Evolutionary conservation across 1,140 invertebrate species (phyloP).

Genomic region (Eubasilissa regina): DNA sequence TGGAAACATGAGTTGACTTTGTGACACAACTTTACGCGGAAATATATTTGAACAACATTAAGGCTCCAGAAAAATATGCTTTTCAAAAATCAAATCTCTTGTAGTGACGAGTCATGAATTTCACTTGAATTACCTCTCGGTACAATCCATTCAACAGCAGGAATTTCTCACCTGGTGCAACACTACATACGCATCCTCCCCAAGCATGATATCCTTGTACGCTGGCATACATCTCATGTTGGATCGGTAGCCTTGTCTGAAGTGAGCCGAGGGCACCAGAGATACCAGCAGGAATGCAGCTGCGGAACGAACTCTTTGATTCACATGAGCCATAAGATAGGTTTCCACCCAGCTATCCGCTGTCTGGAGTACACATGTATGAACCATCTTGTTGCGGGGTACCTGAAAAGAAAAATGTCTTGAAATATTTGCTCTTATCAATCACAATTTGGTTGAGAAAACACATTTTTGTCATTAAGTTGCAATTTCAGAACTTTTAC

Average conservation of each 20-base stretch:
- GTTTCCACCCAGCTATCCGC: conserved; percentile 92
- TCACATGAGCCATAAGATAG: conserved; percentile 88
- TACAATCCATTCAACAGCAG: too few species aligned
- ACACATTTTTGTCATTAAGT: too few species aligned
- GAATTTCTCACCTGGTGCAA: conserved; percentile 78
- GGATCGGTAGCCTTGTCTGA: conserved; percentile 87
- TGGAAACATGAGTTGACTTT: too few species aligned
- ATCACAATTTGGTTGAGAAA: background rate
- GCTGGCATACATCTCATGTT: conserved; percentile 68
- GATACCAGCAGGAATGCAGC: conserved; percentile 90
- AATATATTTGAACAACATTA: too few species aligned
- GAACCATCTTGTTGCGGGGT: conserved; percentile 90
- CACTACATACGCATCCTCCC: conserved; percentile 82
- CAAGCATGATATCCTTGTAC: conserved; percentile 65
- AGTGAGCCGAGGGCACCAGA: conserved; percentile 89
- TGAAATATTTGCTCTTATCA: background rate
- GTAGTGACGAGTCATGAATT: too few species aligned
- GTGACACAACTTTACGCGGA: too few species aligned
- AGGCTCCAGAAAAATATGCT: too few species aligned
- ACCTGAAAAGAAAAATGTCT: conserved; percentile 66
- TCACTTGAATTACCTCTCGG: too few species aligned
- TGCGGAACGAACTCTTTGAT: conserved; percentile 87
- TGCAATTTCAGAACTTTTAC: too few species aligned
- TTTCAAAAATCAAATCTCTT: too few species aligned
- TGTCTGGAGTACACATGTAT: conserved; percentile 89